These are phyloP conservation scores for Chloroclystis v-ata DNA, from an alignment of 2,888 invertebrate genomes.

Conservation along the genomic window DNA sequence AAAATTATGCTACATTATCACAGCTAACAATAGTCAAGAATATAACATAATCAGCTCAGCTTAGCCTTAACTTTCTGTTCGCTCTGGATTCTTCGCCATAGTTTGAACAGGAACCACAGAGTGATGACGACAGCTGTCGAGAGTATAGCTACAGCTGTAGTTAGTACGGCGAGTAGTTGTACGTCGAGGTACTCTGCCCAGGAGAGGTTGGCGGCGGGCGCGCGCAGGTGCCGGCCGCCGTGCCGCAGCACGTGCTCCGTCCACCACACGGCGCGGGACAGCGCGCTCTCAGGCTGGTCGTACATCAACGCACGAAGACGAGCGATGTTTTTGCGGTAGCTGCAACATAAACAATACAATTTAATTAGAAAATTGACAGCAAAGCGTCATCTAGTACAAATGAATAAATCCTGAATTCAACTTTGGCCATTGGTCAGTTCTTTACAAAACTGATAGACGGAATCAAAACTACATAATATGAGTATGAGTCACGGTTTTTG, in stretches of 20 bases:
- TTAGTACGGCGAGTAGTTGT: constrained; percentile 7
- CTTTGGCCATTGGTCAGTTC: too few species aligned
- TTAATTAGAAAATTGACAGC: too few species aligned
- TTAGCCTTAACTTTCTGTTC: constrained; percentile 27
- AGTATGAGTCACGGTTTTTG: too few species aligned
- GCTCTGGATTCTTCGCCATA: background rate
- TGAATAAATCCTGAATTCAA: too few species aligned
- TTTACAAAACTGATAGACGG: too few species aligned
- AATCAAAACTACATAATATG: too few species aligned
- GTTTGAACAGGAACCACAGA: background rate
- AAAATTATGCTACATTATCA: too few species aligned
- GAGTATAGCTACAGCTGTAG: background rate
- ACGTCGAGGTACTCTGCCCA: constrained; percentile 35
- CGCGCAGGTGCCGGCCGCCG: constrained; percentile 59
- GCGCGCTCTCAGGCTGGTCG: constrained; percentile 52
- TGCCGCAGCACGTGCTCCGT: too few species aligned
- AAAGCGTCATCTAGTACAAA: too few species aligned
- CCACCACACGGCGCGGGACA: constrained; percentile 38
- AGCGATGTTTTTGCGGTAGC: constrained; percentile 33
- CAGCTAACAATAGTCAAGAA: too few species aligned
- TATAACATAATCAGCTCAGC: background rate
- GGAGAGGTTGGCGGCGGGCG: constrained; percentile 44
- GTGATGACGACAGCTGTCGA: background rate
- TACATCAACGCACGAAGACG: constrained; percentile 37
- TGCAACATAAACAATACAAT: constrained; percentile 7